Base-by-base conservation (phyloP, 2,113 vertebrate species). In the Atractosteus spatula region DNA sequence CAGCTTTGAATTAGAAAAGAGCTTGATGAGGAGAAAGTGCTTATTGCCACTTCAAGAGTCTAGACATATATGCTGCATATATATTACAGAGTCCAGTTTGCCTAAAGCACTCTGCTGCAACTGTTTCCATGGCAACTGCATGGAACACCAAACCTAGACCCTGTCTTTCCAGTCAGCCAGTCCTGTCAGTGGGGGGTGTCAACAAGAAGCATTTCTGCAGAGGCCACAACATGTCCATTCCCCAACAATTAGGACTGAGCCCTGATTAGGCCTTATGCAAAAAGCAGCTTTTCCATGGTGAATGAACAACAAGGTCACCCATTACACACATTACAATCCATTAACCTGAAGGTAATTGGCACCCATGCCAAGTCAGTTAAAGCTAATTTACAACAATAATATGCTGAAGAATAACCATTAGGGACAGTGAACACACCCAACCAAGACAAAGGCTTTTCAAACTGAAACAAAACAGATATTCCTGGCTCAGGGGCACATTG, bases 51-150 rank as follows among this genome's bases (percentile, higher is more conserved):
- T 62, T 62, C 14, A 62, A 62, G 59, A 62, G 59, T 62, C 59
- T 62, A 62, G 59, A 62, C 59, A 62, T 62, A 62, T 29, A 14
- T 62, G 8, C 55, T 11, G 8, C 10, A 51, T 51, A 51, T 51
- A 51, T 51, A 51, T 51, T 51, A 65, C 59, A 63, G 41, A 74
- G 56, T 69, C 72, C 56, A 69, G 65, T 29, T 70, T 74, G 77
- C 77, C 75, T 76, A 76, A 51, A 69, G 81, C 71, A 11, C 69
- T 63, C 85, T 88, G 86, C 89, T 78, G 89, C 89, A 88, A 88
- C 85, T 88, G 91, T 93, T 92, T 89, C 90, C 90, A 93, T 91
- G 91, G 91, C 83, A 92, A 93, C 91, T 85, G 89, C 88, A 87
- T 80, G 81, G 86, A 89, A 89, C 86, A 82, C 85, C 81, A 62